Percentiles rank a stretch among this genome's conserved stretches.
Evolutionary conservation across 2,113 vertebrate genomes (phyloP).

Genomic region (Pan paniscus): DNA sequence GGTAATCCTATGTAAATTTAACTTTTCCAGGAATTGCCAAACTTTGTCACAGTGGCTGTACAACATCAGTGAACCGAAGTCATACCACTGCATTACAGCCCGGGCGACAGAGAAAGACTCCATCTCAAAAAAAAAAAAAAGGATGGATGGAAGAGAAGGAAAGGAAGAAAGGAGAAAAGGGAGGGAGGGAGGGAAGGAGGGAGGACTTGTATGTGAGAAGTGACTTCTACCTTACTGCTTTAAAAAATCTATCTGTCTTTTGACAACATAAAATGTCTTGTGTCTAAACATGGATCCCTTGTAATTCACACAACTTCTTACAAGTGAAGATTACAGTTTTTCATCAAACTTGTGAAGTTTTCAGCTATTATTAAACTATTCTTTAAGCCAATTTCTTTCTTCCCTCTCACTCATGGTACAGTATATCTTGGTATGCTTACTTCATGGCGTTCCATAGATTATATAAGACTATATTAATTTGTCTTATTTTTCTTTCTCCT

Average conservation of each 20-base stretch:
- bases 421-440: background rate
- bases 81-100: no score
- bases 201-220: background rate
- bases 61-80: background rate
- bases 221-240: background rate
- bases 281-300: no score
- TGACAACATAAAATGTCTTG: background rate
- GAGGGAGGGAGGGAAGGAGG: no score
- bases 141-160: no score
- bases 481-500: background rate
- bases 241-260: background rate
- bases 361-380: background rate
- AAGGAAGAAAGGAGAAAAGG: no score
- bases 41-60: background rate
- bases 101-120: no score
- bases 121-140: no score
- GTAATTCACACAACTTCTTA: background rate
- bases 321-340: background rate
- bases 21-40: background rate
- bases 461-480: background rate
- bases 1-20: background rate
- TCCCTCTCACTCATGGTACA: background rate
- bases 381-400: background rate
- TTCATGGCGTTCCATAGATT: background rate
- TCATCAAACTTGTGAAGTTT: background rate